Base-by-base conservation (phyloP, 2,888 invertebrate species). In the Neelides folsomi region DNA sequence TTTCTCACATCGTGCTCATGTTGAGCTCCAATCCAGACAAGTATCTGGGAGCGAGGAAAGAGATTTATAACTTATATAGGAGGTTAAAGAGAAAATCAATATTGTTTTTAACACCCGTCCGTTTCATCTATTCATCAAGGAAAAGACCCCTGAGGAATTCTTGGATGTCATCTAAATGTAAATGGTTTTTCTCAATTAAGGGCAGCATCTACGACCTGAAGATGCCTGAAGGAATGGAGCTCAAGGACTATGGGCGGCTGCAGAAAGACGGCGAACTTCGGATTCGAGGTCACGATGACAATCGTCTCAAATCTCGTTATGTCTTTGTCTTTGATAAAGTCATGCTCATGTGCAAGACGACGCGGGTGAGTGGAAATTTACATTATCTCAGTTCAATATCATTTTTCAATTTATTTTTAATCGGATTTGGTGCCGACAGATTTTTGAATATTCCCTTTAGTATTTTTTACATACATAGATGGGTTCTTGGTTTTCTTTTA, bases 301-400 rank as follows among this genome's bases (percentile, higher is more conserved):
- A 87, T 71, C 86, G 86, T 70, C 76, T 83, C 12, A 80, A 83
- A 68, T 79, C 80, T 46, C 77, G 76, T 69, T 94, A 94, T 71
- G 88, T 93, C 27, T 98, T 98, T 74, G 83, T 98, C 53, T 98
- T 98, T 72, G 95, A 98, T 72, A 92, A 92, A 75, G 87, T 93
- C 57, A 83, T 98, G 76, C 79, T 98, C 67, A 82, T 93, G 70
- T 92, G 90, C 72, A 93, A 92, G 72, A 79, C 84, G 10, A 76
- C 80, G 38, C 80, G 82, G 76, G 83, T 84, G 68, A 72, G 75
- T 71, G 44, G 20, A 15, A 42, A n/a, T 35, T 49, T 12, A 27
- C 38, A 46, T 46, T 9, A 40, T 15, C 39, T 35, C 27, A 36
- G 15, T 13, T 5, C n/a, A n/a, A n/a, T n/a, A n/a, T n/a, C n/a